These are phyloP conservation scores for Eilema sororculum DNA, from an alignment of 2,888 invertebrate species.

Conservation along the genomic window DNA sequence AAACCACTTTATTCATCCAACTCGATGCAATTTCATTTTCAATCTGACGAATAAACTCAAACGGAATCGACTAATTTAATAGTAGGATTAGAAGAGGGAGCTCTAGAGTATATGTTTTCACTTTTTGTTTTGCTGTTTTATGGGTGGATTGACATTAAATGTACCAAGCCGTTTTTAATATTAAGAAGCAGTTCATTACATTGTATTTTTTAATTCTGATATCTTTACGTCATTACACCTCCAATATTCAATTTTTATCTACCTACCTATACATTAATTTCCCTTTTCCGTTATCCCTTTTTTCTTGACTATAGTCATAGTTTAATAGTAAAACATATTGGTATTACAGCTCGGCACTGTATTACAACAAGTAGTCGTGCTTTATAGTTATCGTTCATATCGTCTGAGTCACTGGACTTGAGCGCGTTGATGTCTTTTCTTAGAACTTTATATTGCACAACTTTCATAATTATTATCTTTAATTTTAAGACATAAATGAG, in stretches of 20 bases:
- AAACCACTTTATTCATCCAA: neutral
- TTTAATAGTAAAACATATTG: neutral
- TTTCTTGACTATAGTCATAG: neutral
- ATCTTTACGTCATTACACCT: too few species aligned
- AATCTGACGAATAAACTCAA: neutral
- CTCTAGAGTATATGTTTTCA: too few species aligned
- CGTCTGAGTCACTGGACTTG: neutral
- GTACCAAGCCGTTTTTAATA: too few species aligned
- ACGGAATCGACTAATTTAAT: too few species aligned
- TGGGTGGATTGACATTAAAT: too few species aligned
- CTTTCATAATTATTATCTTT: neutral
- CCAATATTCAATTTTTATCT: too few species aligned
- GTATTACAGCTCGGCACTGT: neutral
- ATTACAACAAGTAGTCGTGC: neutral
- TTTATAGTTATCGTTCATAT: conserved; percentile 1
- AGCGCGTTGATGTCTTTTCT: conserved; percentile 57
- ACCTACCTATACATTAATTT: too few species aligned
- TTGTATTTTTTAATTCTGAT: too few species aligned
- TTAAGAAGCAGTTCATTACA: too few species aligned
- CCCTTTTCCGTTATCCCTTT: too few species aligned
- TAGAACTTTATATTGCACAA: neutral
- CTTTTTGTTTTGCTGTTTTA: too few species aligned
- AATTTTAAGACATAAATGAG: neutral
- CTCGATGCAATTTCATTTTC: neutral
- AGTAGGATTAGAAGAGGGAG: too few species aligned